Evolutionary conservation across 64 coral and sea anemone species (phyloP), one percentile per base, ranked within the genome.

Genomic region (Actinia tenebrosa): DNA sequence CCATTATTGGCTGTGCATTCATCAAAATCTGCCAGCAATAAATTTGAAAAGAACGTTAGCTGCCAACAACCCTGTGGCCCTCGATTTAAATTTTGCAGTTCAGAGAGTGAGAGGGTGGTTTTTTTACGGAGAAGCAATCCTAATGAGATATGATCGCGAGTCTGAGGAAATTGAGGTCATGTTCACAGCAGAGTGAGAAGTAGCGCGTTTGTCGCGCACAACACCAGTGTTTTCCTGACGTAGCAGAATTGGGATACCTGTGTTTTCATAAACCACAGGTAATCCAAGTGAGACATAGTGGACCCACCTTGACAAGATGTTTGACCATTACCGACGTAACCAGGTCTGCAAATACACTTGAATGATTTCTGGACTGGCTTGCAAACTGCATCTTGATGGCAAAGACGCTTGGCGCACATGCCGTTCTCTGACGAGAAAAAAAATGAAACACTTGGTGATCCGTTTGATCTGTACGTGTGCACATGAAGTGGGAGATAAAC

Each of bases 1-100:
- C 92, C 92, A 71, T 82, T 96, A 5, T 87, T 53, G 1, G 58
- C 22, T 18, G 72, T 64, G 45, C 94, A 96, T 16, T 92, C 91
- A 93, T 96, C 71, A 46, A 90, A 55, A 85, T 90, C 94, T 96
- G 69, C 18, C 30, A 37, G 30, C 30, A 37, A 37, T n/a, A n/a
- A n/a, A n/a, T 37, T 37, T 37, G 30, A 37, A 37, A 37, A 37
- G 30, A 37, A 1, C 30, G 30, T 37, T 37, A 37, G 30, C 30
- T 37, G 47, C 47, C 47, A 50, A 50, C 47, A 50, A 50, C 3
- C 47, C 47, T 50, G 7, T 50, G 7, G 47, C 30, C 30, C 30
- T 37, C 30, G 30, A 37, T 37, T 37, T 37, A 1, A 37, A 37
- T 37, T 37, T 37, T 37, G 30, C 30, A 37, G 30, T 37, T 37